Conservation (phyloP, 1,140 invertebrate species). For the Drosophila orosa region DNA sequence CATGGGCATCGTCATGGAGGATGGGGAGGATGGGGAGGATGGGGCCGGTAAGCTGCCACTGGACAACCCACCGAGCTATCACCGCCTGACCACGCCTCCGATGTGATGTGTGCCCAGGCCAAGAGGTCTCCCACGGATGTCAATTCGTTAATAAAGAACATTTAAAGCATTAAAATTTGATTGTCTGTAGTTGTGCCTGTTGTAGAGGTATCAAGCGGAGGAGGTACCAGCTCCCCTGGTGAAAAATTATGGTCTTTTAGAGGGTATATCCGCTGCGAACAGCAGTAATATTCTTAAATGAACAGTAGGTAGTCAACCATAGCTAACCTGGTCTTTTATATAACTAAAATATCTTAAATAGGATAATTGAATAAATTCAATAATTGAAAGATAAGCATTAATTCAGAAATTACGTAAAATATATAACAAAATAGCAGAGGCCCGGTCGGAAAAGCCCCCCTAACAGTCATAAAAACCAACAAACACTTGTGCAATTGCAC, state of each 20-base stretch:
- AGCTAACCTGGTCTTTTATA: not conserved
- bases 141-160: constrained; percentile 39
- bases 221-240: not conserved
- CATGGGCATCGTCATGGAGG: constrained; percentile 33
- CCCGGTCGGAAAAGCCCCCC: constrained; percentile 48
- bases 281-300: not conserved
- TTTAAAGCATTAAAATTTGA: constrained; percentile 33
- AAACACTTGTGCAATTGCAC: too few species aligned
- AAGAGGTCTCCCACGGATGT: constrained; percentile 10
- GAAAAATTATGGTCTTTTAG: constrained; percentile 1
- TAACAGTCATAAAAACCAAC: constrained; percentile 13
- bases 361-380: not conserved
- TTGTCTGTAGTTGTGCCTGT: constrained; percentile 12
- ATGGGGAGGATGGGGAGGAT: constrained; percentile 24
- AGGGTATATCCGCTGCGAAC: not conserved
- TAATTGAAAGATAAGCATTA: not conserved
- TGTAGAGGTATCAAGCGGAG: not conserved
- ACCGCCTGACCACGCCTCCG: constrained; percentile 8
- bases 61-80: constrained; percentile 1
- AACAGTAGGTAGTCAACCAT: not conserved
- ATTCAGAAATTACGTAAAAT: constrained; percentile 18
- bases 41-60: constrained; percentile 4
- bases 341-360: not conserved
- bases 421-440: constrained; percentile 33
- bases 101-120: not conserved